Base-by-base conservation (phyloP, 2,113 vertebrate species). In the Ochotona curzoniae region DNA sequence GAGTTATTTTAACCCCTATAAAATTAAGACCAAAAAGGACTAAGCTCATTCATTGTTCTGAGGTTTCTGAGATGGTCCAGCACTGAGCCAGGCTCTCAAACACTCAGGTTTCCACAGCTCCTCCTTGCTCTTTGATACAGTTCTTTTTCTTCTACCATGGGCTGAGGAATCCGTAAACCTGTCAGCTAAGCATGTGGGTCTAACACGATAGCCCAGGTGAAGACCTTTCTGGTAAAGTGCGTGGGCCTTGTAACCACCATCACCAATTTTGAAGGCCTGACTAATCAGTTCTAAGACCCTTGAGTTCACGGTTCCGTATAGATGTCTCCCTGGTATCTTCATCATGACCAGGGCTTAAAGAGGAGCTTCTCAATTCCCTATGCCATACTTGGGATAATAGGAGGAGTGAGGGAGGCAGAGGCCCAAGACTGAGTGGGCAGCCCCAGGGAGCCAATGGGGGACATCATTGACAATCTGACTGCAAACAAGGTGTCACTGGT, bases 401-500 rank as follows among this genome's bases (percentile, higher is more conserved):
- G 51, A 81, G 30, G 35, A 47, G 78, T 73, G 69, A 26, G 73
- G 38, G 6, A 44, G 38, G 63, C 25, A 38, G 57, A 79, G 18
- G 32, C 30, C 85, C 85, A 74, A 93, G 60, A 47, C 51, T 57
- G 28, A 69, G 69, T 71, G 60, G 84, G 61, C 7, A 63, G 71
- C 20, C 30, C 71, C 63, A 82, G n/a, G 8, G 23, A 74, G 35
- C 32, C 0, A 0, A 38, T 7, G 20, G 81, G 47, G 54, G 23
- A 92, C 63, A 44, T 44, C 38, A 89, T 35, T 63, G 64, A 64
- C 23, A 47, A 92, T 93, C n/a, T 60, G 90, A 83, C 51, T 49
- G 47, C 76, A 87, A 87, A 96, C 63, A 66, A 66, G 96, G 95
- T 79, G 80, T 93, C 95, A 35, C 87, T 89, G 96, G 81, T 80